Evolutionary conservation across 2,113 vertebrate genomes (phyloP).

Genomic region (Trochalopteron elliotii): DNA sequence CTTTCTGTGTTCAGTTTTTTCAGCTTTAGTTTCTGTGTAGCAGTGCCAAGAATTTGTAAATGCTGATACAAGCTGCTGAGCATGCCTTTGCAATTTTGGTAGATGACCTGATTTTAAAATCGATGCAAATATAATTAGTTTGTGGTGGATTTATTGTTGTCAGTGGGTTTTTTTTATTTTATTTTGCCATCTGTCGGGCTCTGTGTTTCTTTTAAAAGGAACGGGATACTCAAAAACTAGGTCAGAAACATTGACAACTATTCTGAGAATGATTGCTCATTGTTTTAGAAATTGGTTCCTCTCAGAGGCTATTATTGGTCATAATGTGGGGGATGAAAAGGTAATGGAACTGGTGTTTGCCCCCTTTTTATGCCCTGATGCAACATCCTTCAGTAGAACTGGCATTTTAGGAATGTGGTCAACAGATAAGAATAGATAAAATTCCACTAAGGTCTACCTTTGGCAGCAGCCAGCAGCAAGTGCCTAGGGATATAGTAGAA

Average conservation of each 20-base stretch:
- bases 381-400: background rate
- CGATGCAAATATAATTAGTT: background rate
- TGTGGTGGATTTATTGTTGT: background rate
- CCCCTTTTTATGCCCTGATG: background rate
- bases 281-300: background rate
- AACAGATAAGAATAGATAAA: background rate
- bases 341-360: background rate
- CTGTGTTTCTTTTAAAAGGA: background rate
- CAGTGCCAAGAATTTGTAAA: background rate
- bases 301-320: background rate
- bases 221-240: background rate
- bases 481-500: background rate
- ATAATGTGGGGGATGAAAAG: background rate
- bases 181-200: background rate
- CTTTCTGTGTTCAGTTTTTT: background rate
- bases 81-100: background rate
- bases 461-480: background rate
- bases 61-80: background rate
- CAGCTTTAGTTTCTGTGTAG: background rate
- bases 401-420: background rate
- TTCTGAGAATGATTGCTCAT: background rate
- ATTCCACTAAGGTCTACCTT: background rate
- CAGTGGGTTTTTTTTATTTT: background rate
- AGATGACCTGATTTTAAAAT: conserved; percentile 8
- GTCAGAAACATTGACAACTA: background rate